Percentiles rank a stretch among this genome's conserved stretches.
Evolutionary conservation across 2,888 invertebrate species (phyloP).

Genomic region (Achlya flavicornis): DNA sequence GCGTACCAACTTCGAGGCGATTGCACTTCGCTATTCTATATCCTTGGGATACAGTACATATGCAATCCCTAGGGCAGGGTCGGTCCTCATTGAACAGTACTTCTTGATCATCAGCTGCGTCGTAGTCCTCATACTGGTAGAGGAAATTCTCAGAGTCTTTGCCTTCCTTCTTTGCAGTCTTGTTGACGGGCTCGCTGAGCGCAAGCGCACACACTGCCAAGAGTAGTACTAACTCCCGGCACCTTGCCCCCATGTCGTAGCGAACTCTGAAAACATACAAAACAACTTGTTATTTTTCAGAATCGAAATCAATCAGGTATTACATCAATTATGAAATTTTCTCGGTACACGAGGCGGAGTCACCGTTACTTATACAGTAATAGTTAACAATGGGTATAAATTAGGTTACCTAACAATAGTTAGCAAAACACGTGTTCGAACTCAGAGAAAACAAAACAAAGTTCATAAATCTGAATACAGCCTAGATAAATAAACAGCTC

Average conservation of each 20-base stretch:
- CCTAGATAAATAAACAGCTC: background rate
- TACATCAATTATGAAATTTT: slow-evolving; percentile 56
- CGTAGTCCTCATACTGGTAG: slow-evolving; percentile 74
- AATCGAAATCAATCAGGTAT: slow-evolving; percentile 20
- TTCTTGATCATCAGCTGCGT: slow-evolving; percentile 76
- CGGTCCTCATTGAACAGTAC: slow-evolving; percentile 76
- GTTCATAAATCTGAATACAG: slow-evolving; percentile 5
- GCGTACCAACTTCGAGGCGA: slow-evolving; percentile 86
- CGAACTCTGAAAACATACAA: slow-evolving; percentile 75
- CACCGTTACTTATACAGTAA: slow-evolving; percentile 51
- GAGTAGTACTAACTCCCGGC: slow-evolving; percentile 78
- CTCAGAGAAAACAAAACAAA: slow-evolving; percentile 36
- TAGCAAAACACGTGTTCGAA: slow-evolving; percentile 42
- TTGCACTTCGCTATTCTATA: slow-evolving; percentile 87
- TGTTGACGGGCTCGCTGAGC: slow-evolving; percentile 66
- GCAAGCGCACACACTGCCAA: slow-evolving; percentile 76
- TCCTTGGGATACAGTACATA: slow-evolving; percentile 84
- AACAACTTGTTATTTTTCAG: slow-evolving; percentile 26
- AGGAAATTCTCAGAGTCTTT: slow-evolving; percentile 62
- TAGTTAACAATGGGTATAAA: slow-evolving; percentile 55
- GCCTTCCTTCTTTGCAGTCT: slow-evolving; percentile 59
- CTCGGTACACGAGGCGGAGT: slow-evolving; percentile 42
- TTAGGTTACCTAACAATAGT: slow-evolving; percentile 47
- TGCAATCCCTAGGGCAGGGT: slow-evolving; percentile 86
- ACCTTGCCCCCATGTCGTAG: slow-evolving; percentile 79